phyloP scores from a whole-genome alignment of 2,113 vertebrate species.

The Mesitornis unicolor region DNA sequence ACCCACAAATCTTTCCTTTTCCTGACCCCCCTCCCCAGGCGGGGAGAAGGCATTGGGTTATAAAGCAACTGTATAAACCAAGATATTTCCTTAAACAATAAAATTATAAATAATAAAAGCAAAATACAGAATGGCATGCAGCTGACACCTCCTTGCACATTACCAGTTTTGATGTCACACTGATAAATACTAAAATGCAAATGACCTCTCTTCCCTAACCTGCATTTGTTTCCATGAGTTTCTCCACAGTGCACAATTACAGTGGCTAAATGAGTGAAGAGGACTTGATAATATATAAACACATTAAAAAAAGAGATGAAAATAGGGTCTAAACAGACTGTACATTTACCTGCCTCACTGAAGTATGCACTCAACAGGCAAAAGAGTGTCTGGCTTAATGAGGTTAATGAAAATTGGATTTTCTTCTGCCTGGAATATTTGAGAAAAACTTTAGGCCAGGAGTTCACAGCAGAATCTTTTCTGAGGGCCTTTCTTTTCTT shows the following conservation, averaged over 20 bases:
- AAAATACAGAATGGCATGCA: background rate
- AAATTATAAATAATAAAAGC: background rate
- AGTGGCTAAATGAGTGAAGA: background rate
- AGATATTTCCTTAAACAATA: background rate
- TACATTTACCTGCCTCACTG: background rate
- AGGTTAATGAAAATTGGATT: conserved; percentile 4
- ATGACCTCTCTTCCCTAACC: background rate
- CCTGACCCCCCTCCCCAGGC: too few relatives aligned
- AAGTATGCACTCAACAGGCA: background rate
- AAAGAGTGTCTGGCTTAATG: background rate
- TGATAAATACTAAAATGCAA: background rate
- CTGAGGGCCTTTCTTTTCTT: background rate
- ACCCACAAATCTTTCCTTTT: too few relatives aligned
- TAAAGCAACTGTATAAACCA: too few relatives aligned
- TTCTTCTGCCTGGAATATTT: background rate
- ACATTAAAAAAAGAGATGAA: background rate
- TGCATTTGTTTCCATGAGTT: accelerated
- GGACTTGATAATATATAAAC: background rate
- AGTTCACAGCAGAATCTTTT: background rate
- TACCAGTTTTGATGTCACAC: background rate
- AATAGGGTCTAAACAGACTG: background rate
- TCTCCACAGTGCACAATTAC: background rate
- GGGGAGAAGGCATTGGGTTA: too few relatives aligned
- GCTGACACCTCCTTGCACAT: background rate
- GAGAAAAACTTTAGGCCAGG: background rate